These are phyloP conservation scores for Trachymyrmex septentrionalis DNA, from an alignment of 1,140 invertebrate genomes.

Conservation along the genomic window DNA sequence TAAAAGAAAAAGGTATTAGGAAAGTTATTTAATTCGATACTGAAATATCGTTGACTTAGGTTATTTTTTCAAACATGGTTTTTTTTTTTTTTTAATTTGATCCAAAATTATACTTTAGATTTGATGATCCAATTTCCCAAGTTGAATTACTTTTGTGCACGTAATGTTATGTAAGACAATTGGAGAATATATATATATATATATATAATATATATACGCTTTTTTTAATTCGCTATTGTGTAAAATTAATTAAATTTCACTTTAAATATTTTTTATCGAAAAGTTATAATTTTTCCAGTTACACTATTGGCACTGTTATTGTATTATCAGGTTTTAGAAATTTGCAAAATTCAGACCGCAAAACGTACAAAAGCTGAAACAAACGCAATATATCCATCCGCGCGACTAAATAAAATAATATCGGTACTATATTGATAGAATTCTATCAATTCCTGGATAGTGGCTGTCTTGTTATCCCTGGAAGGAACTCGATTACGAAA, in stretches of 20 bases:
- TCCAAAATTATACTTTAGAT: not conserved
- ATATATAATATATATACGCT: no score
- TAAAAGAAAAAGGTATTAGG: not conserved
- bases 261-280: not conserved
- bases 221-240: not conserved
- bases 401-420: slow-evolving; percentile 6
- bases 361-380: not conserved
- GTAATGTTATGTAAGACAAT: not conserved
- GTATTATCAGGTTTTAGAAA: not conserved
- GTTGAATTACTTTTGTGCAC: not conserved
- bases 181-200: not conserved
- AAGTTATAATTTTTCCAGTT: not conserved
- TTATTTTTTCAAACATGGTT: not conserved
- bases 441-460: slow-evolving; percentile 18
- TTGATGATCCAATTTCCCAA: not conserved
- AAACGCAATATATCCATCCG: slow-evolving; percentile 11
- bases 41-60: not conserved
- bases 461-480: slow-evolving; percentile 23
- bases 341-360: slow-evolving; percentile 2
- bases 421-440: not conserved
- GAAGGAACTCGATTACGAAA: slow-evolving; percentile 45
- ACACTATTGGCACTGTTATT: not conserved
- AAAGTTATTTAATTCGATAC: not conserved
- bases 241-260: not conserved
- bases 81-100: not conserved